phyloP scores from a whole-genome alignment of 92 coral and sea anemone species.

The Paramuricea clavata region DNA sequence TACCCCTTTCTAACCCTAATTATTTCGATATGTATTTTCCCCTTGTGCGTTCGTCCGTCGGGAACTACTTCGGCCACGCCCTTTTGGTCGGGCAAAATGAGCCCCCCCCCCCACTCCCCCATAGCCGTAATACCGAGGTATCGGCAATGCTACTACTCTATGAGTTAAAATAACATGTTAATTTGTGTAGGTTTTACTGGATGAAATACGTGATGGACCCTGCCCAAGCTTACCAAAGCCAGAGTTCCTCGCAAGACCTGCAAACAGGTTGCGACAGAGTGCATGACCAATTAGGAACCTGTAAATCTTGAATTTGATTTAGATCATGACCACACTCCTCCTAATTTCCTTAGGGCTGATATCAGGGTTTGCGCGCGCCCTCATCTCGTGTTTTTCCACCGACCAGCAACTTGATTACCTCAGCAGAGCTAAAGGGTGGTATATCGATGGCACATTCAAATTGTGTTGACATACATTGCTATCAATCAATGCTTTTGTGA shows the following conservation, averaged over 20 bases:
- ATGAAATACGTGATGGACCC: neutral
- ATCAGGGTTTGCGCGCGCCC: neutral
- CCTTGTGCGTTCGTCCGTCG: too few relatives aligned
- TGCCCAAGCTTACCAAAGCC: slow-evolving; percentile 13
- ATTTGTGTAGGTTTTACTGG: slow-evolving; percentile 8
- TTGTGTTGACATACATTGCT: neutral
- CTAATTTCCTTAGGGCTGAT: neutral
- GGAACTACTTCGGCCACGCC: too few relatives aligned
- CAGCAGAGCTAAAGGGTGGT: neutral
- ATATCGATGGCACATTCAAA: neutral
- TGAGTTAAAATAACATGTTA: too few relatives aligned
- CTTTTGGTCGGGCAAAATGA: too few relatives aligned
- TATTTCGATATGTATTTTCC: too few relatives aligned
- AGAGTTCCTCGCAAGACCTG: neutral
- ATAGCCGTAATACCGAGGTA: too few relatives aligned
- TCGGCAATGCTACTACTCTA: too few relatives aligned
- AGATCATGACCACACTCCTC: neutral
- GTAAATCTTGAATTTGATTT: slow-evolving; percentile 1
- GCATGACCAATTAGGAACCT: neutral
- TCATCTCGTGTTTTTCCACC: neutral
- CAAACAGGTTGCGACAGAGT: slow-evolving; percentile 1
- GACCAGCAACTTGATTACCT: slow-evolving; percentile 8
- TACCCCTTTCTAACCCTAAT: too few relatives aligned
- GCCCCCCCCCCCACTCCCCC: too few relatives aligned
- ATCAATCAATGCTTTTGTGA: slow-evolving; percentile 2